Conservation (phyloP, 2,797 vertebrate species). For the Borostomias antarcticus region DNA sequence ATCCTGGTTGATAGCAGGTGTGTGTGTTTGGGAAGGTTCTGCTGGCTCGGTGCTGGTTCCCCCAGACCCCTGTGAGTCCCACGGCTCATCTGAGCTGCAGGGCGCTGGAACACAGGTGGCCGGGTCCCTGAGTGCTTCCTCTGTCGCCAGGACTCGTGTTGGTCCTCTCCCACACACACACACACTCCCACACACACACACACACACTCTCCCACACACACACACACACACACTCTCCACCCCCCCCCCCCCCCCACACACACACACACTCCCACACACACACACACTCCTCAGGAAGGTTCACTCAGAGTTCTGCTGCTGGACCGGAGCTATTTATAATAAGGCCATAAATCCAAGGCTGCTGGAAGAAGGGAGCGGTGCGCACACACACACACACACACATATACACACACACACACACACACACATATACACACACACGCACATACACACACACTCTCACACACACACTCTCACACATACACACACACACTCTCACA, state of each 20-base stretch:
- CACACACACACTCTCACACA: constrained; percentile 9
- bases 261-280: background rate
- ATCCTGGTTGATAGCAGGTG: too few species aligned
- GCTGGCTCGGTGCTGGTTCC: too few species aligned
- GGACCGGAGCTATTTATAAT: constrained; percentile 71
- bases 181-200: background rate
- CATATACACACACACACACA: background rate
- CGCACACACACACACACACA: constrained; percentile 11
- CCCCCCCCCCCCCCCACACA: background rate
- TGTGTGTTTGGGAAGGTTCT: constrained; percentile 44
- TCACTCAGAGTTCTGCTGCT: constrained; percentile 66
- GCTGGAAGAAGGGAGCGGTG: constrained; percentile 14
- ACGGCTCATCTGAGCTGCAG: too few species aligned
- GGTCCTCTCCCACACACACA: constrained; percentile 8
- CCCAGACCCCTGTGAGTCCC: too few species aligned
- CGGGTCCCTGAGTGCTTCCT: too few species aligned
- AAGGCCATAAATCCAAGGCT: constrained; percentile 58
- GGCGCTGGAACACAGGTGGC: too few species aligned
- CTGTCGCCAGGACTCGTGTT: constrained; percentile 32
- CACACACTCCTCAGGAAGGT: constrained; percentile 37
- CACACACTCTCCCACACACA: background rate
- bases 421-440: too few species aligned
- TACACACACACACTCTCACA: too few species aligned
- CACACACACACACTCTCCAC: background rate
- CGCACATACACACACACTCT: constrained; percentile 47